phyloP scores from a whole-genome alignment of 2,888 invertebrate genomes.

The Aspidiotus rigidus region DNA sequence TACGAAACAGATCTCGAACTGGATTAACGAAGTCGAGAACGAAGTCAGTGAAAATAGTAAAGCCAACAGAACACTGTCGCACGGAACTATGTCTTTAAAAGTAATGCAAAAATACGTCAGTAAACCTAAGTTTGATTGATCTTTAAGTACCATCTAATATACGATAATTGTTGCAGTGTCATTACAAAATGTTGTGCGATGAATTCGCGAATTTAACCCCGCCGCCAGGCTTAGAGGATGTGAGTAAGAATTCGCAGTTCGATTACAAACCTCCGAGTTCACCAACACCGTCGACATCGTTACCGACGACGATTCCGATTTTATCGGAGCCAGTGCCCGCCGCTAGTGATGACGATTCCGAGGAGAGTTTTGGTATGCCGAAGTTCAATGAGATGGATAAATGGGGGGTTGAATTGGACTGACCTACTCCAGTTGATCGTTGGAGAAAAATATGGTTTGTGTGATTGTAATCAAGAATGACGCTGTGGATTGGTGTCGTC shows the following conservation, averaged over 20 bases:
- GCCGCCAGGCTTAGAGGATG: slow-evolving; percentile 64
- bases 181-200: slow-evolving; percentile 73
- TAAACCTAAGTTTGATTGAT: background rate
- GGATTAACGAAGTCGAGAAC: slow-evolving; percentile 80
- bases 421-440: slow-evolving; percentile 6
- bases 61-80: slow-evolving; percentile 16
- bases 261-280: slow-evolving; percentile 22
- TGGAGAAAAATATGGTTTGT: background rate
- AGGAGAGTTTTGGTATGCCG: too few species aligned
- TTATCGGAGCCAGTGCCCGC: background rate
- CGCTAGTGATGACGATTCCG: slow-evolving; percentile 1
- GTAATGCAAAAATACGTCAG: background rate
- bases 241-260: slow-evolving; percentile 40
- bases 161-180: slow-evolving; percentile 51
- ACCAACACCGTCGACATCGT: slow-evolving; percentile 8
- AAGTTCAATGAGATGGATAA: slow-evolving; percentile 16
- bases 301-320: background rate
- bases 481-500: too few species aligned
- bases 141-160: background rate
- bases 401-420: slow-evolving; percentile 17
- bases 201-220: slow-evolving; percentile 74
- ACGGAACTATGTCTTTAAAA: slow-evolving; percentile 29
- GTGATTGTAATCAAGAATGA: background rate
- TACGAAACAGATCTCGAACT: slow-evolving; percentile 74
- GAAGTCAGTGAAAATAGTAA: slow-evolving; percentile 64